Percentiles rank a stretch among this genome's conserved stretches.
Conservation (phyloP, 2,888 invertebrate genomes). For the Ferdinandea cuprea region DNA sequence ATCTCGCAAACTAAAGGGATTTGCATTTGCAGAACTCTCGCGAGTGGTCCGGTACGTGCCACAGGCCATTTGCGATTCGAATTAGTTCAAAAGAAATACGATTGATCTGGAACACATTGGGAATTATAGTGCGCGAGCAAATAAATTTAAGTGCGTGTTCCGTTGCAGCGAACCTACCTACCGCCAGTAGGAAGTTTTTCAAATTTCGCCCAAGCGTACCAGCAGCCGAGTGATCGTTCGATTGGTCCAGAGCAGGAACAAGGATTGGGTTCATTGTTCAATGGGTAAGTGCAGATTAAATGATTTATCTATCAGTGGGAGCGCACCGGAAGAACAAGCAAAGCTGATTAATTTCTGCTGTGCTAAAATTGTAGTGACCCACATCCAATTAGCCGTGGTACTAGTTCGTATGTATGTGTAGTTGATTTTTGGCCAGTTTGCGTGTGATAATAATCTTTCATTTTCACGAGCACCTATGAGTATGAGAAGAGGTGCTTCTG, state of each 20-base stretch:
- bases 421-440: constrained; percentile 24
- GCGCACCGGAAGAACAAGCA: constrained; percentile 61
- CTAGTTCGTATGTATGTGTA: too few relatives aligned
- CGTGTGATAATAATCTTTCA: background rate
- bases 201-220: constrained; percentile 55
- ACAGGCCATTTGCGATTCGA: constrained; percentile 71
- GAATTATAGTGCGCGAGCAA: constrained; percentile 57
- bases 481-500: constrained; percentile 26
- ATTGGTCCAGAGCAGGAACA: constrained; percentile 38
- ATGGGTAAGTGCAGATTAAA: constrained; percentile 36
- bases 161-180: constrained; percentile 2
- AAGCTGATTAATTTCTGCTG: constrained; percentile 18
- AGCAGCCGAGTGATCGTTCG: constrained; percentile 66
- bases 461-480: constrained; percentile 52
- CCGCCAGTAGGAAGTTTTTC: constrained; percentile 24
- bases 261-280: constrained; percentile 42
- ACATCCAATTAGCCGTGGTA: constrained; percentile 67
- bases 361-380: constrained; percentile 42
- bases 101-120: constrained; percentile 66
- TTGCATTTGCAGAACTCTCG: constrained; percentile 46
- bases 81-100: constrained; percentile 73
- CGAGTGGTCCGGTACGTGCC: constrained; percentile 32
- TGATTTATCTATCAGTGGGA: constrained; percentile 49
- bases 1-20: constrained; percentile 60
- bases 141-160: constrained; percentile 70